Evolutionary conservation across 2,113 vertebrate genomes (phyloP), one percentile per base, ranked within the genome.

Genomic region (Triplophysa siluroides): DNA sequence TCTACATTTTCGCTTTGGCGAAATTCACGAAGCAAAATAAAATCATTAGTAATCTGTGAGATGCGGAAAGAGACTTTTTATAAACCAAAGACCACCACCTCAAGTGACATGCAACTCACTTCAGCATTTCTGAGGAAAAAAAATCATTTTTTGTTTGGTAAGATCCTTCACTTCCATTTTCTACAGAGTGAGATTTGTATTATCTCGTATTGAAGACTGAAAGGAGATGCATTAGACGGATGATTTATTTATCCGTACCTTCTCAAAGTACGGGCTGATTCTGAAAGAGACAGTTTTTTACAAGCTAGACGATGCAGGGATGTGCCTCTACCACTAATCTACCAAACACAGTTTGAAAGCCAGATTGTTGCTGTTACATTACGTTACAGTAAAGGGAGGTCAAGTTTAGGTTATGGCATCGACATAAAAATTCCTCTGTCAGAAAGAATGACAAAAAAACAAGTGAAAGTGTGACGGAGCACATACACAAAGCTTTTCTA

Each of bases 401-500:
- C 85, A 73, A 4, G 4, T 29, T 24, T 63, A 45, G 79, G 68
- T 85, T 74, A 78, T 65, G 54, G 43, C 78, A 81, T 62, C 78
- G 73, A 19, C 16, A 14, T 19, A 9, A 38, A 38, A 33, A 33
- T 33, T 29, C 26, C 26, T 29, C 26, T 29, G 33, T 33, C 33
- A 70, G 16, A 54, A 52, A 70, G 12, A 29, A 54, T 5, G 33
- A 33, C 33, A 33, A 33, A 33, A n/a, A 33, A 38, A 38, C 29
- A 7, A 7, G 33, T 38, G 33, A 38, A 38, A 38, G 33, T 50
- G 16, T 54, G 52, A 16, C n/a, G 16, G 52, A 54, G 14, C 16
- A 54, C 5, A 19, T 54, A 1, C 6, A 54, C 16, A 54, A 19
- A 14, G 3, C 12, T 1, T 14, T 14, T 14, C 5, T 50, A 16